Evolutionary conservation across 2,797 vertebrate genomes (phyloP).

Genomic region (Muraenolepis orangiensis): DNA sequence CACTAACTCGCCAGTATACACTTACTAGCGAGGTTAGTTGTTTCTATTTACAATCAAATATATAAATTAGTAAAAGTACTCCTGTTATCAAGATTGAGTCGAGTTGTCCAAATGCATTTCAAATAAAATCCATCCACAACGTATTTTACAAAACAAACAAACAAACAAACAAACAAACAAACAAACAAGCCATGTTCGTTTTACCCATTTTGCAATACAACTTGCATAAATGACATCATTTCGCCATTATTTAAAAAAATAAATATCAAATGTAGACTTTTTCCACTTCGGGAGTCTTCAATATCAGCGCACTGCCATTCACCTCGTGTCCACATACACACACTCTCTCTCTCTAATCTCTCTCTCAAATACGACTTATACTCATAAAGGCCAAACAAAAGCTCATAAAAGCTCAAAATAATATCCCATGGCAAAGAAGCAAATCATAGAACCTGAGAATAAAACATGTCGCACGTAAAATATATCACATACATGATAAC

Average conservation of each 20-base stretch:
- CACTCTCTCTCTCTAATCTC: conserved; percentile 70
- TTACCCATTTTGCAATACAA: conserved; percentile 96
- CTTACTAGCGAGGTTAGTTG: conserved; percentile 75
- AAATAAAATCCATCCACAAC: conserved; percentile 95
- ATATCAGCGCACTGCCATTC: conserved; percentile 81
- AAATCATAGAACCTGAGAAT: conserved; percentile 96
- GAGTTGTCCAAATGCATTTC: conserved; percentile 80
- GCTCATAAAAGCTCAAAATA: conserved; percentile 46
- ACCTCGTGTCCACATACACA: conserved; percentile 72
- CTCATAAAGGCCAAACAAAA: conserved; percentile 74
- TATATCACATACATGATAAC: conserved; percentile 87
- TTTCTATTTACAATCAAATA: conserved; percentile 98
- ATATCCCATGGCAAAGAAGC: conserved; percentile 93
- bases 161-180: conserved; percentile 80
- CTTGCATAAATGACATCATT: conserved; percentile 98
- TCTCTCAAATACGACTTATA: conserved; percentile 85
- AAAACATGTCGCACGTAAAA: conserved; percentile 82
- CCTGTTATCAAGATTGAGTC: conserved; percentile 92
- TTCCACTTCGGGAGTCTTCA: conserved; percentile 92
- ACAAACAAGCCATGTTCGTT: conserved; percentile 72
- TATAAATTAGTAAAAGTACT: conserved; percentile 99
- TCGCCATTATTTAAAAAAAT: conserved; percentile 97
- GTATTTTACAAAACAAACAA: conserved; percentile 93
- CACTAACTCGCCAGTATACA: conserved; percentile 73
- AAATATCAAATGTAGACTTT: conserved; percentile 99